Evolutionary conservation across 2,113 vertebrate genomes (phyloP), one percentile per base, ranked within the genome.

Genomic region (Empidonax traillii): DNA sequence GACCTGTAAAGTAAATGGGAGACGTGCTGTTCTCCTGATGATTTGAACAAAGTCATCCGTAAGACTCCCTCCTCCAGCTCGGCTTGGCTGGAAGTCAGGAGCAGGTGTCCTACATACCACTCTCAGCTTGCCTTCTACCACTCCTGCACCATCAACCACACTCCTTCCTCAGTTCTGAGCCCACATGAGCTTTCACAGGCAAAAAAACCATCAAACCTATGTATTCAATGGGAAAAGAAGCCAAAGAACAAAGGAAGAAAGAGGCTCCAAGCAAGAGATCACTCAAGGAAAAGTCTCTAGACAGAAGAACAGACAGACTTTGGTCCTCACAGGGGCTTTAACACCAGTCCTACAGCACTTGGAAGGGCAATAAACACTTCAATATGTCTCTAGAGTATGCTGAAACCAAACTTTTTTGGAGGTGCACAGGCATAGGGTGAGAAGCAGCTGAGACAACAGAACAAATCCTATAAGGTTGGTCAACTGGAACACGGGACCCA

Each of bases 21-120:
- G 52, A 81, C 20, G 1, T 68, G 58, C 86, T 74, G 62, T 87
- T 94, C 89, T 74, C 56, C 85, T 56, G 53, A 69, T n/a, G 66
- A 73, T 73, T 77, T 84, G 69, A 77, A 82, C 51, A 65, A 86
- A 93, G 51, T 73, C n/a, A 76, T 58, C 80, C 10, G 6, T n/a
- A 61, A 89, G 41, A 71, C 43, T 74, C 55, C 87, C 58, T 93
- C 67, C 80, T 92, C 65, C 69, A 67, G 28, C 63, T 87, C 21
- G 1, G 68, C 61, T 83, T 68, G 88, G 56, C 46, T 65, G 71
- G 55, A 87, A 93, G 66, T 69, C 91, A 87, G 72, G 52, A 81
- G 33, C 2, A 2, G 63, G 55, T 81, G 84, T 35, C 65, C 92
- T 65, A 79, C 39, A 55, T 73, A 47, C 20, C 16, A 25, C 56